Conservation (phyloP, 2,113 vertebrate species). For the Miniopterus natalensis region DNA sequence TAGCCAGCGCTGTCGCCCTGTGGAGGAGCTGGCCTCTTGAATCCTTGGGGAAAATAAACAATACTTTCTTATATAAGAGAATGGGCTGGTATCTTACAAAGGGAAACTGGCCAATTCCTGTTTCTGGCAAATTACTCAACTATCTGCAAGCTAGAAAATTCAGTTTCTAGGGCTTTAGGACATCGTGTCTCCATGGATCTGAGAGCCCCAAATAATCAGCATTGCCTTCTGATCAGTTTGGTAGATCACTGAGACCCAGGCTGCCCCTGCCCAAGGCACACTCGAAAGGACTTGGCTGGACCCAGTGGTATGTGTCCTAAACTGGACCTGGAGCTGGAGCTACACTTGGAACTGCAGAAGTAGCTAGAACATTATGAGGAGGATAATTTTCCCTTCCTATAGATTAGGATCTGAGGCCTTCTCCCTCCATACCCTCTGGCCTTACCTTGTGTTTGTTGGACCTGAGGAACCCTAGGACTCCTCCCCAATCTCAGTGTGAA, state of each 20-base stretch:
- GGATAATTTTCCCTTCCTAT: not conserved
- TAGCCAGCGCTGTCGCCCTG: not conserved
- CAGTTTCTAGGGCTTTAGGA: not conserved
- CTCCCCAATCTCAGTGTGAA: not conserved
- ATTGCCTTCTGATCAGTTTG: no score
- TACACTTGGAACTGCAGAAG: not conserved
- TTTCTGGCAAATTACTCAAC: slow-evolving; percentile 79
- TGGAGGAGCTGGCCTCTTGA: slow-evolving; percentile 13
- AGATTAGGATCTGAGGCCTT: not conserved
- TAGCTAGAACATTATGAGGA: not conserved
- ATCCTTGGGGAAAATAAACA: slow-evolving; percentile 66
- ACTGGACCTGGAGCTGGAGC: not conserved
- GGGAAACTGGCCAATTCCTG: slow-evolving; percentile 69
- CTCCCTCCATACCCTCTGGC: not conserved
- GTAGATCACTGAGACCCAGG: not conserved
- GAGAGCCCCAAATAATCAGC: not conserved
- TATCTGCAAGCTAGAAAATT: slow-evolving; percentile 26
- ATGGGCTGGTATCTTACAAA: slow-evolving; percentile 66
- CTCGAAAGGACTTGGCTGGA: not conserved
- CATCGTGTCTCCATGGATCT: not conserved
- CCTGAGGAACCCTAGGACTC: not conserved
- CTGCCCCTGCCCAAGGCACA: not conserved
- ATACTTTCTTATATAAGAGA: slow-evolving; percentile 76
- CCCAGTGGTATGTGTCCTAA: not conserved
- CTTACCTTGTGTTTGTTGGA: not conserved